Conservation (phyloP, 1,140 invertebrate genomes). For the Bombus turneri region DNA sequence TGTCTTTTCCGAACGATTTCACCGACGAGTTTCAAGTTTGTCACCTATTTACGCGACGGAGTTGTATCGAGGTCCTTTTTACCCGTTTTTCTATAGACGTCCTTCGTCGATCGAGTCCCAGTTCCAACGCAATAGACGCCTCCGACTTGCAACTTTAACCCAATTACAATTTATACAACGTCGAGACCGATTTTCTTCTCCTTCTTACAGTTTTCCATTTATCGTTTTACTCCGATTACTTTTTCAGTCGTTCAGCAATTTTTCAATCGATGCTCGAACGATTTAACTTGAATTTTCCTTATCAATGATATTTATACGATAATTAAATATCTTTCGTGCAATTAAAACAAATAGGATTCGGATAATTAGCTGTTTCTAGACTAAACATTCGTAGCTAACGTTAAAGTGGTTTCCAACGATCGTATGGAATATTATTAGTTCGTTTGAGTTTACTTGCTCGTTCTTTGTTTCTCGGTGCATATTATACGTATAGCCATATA, state of each 20-base stretch:
- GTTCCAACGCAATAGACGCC: conserved; percentile 34
- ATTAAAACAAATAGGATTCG: too few species aligned
- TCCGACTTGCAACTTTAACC: conserved; percentile 26
- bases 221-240: background rate
- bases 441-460: background rate
- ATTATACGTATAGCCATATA: too few species aligned
- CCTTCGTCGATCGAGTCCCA: conserved; percentile 41
- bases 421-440: too few species aligned
- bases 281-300: background rate
- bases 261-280: background rate
- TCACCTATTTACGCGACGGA: conserved; percentile 8
- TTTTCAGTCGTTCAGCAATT: background rate
- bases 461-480: background rate
- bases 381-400: too few species aligned
- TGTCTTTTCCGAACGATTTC: background rate
- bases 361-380: too few species aligned
- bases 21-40: background rate
- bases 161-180: conserved; percentile 36
- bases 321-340: too few species aligned
- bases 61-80: conserved; percentile 5
- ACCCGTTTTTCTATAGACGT: conserved; percentile 30
- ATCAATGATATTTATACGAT: background rate
- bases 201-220: background rate
- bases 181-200: background rate
- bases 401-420: too few species aligned